Evolutionary conservation across 2,113 vertebrate species (phyloP).

Genomic region (Cynopterus brachyotis): DNA sequence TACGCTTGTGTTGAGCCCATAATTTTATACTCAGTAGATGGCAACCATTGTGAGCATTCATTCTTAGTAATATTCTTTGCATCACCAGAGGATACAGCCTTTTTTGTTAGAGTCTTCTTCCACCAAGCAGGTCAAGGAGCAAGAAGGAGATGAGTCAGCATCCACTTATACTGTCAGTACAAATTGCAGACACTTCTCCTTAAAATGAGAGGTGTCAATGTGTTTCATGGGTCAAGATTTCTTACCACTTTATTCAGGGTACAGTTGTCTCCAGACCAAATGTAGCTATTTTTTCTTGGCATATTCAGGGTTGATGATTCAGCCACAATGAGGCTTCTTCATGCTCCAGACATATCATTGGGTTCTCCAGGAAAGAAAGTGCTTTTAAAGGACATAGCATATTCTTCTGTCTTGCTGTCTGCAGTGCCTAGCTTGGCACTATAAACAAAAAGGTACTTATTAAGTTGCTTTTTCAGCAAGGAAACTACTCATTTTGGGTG

Average conservation of each 20-base stretch:
- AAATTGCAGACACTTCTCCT: not conserved
- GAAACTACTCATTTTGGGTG: not conserved
- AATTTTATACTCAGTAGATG: not conserved
- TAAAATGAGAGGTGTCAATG: not conserved
- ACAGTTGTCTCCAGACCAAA: not conserved
- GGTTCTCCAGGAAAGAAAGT: not conserved
- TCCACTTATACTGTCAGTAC: not conserved
- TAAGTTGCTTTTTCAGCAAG: not conserved
- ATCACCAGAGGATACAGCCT: not conserved
- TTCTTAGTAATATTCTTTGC: not conserved
- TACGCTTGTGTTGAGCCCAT: rapidly evolving
- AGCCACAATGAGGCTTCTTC: not conserved
- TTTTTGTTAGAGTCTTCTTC: not conserved
- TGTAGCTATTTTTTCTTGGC: not conserved
- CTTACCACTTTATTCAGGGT: not conserved
- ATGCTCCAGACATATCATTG: not conserved
- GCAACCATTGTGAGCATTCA: not conserved
- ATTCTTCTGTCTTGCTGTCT: not conserved
- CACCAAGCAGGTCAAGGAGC: not conserved
- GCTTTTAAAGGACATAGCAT: not conserved
- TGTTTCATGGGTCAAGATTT: not conserved
- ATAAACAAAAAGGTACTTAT: not conserved
- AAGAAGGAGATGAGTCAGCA: not conserved
- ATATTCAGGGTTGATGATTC: not conserved
- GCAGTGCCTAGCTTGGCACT: not conserved